phyloP scores from a whole-genome alignment of 2,888 invertebrate genomes.

The Penaeus monodon region DNA sequence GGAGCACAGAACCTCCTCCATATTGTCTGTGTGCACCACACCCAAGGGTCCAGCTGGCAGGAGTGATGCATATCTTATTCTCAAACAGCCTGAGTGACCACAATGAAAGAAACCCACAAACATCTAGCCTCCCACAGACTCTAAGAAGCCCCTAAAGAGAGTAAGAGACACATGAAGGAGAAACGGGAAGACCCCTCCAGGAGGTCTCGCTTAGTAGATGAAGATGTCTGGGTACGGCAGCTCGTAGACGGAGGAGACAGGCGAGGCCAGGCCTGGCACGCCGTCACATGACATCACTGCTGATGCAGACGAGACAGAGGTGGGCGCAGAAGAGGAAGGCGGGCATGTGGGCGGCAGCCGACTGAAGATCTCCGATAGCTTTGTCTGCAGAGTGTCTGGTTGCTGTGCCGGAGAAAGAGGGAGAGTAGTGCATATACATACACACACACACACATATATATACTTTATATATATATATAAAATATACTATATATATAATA shows the following conservation, averaged over 20 bases:
- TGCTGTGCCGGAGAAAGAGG: slow-evolving; percentile 36
- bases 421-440: neutral
- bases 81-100: too few species aligned
- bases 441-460: neutral
- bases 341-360: slow-evolving; percentile 42
- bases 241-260: slow-evolving; percentile 42
- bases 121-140: too few species aligned
- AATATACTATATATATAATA: neutral
- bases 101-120: too few species aligned
- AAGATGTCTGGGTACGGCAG: slow-evolving; percentile 63
- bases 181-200: neutral
- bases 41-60: too few species aligned
- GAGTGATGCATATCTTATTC: too few species aligned
- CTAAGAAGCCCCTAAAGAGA: neutral
- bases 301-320: slow-evolving; percentile 7
- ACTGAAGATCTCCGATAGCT: slow-evolving; percentile 55
- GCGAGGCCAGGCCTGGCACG: slow-evolving; percentile 22
- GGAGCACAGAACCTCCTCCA: too few species aligned
- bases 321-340: slow-evolving; percentile 22
- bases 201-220: slow-evolving; percentile 44
- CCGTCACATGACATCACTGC: slow-evolving; percentile 33
- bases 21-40: too few species aligned
- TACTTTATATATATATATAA: neutral
- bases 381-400: slow-evolving; percentile 53
- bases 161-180: neutral